Evolutionary conservation across 2,888 invertebrate species (phyloP), one percentile per base, ranked within the genome.

Genomic region (Geotrupes spiniger): DNA sequence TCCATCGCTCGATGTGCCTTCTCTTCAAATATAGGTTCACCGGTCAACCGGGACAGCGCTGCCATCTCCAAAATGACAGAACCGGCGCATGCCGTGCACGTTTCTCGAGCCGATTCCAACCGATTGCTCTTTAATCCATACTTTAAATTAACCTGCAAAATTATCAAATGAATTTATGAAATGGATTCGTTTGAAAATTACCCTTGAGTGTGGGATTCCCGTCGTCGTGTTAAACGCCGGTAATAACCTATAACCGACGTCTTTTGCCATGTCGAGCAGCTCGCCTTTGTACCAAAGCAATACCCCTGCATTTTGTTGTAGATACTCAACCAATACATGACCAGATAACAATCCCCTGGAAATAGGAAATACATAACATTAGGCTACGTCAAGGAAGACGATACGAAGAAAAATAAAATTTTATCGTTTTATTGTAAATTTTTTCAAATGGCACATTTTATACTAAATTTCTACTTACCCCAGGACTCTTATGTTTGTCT

Each of bases 171-270:
- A 33, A 16, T 10, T 36, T 17, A 29, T 5, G 2, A 36, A 21
- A 1, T 36, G 4, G 36, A 10, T 31, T 31, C 29, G 29, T 12
- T 12, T 6, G n/a, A 6, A 10, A 59, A 63, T 74, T 66, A 96
- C 94, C 72, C 90, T 83, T n/a, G 96, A 91, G 74, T 94, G 92
- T 6, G 98, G 98, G 66, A 98, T 91, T 36, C 98, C 98, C 1
- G 97, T 97, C 2, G 93, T 87, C 0, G 98, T 96, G 72, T 98
- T 97, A 72, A 99, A 99, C 2, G 98, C 96, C n/a, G 98, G 98
- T 52, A 99, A 73, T 45, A 98, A 78, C 54, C 96, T 79, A 67
- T 87, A 88, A 2, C 95, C 98, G 44, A 98, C 78, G 70, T 99
- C 95, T 68, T 89, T 87, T 0, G 98, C 97, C 85, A 94, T 85